Percentiles rank a stretch among this genome's conserved stretches.
These are phyloP conservation scores for Myanophis thanlyinensis DNA, from an alignment of 2,113 vertebrate genomes.

Conservation along the genomic window DNA sequence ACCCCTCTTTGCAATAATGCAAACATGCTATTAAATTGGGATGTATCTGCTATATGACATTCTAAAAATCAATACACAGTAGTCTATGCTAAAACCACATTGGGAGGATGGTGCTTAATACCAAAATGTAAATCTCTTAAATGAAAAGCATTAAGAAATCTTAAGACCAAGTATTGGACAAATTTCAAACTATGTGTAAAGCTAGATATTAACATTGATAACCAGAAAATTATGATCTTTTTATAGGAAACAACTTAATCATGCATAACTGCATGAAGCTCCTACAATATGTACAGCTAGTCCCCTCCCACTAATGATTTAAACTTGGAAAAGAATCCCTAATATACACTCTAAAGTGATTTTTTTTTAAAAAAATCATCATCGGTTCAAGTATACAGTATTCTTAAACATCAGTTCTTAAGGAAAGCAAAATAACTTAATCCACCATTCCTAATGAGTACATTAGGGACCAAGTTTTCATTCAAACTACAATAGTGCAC, in stretches of 20 bases:
- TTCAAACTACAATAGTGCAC: conserved; percentile 41
- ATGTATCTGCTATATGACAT: neutral
- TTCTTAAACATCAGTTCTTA: conserved; percentile 18
- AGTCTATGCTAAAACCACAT: conserved; percentile 19
- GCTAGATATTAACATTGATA: conserved; percentile 1
- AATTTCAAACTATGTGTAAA: neutral
- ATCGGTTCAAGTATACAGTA: conserved; percentile 23
- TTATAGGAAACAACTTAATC: neutral
- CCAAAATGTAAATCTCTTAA: neutral
- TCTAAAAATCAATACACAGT: conserved; percentile 8
- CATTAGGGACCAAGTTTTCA: conserved; percentile 50
- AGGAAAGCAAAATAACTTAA: conserved; percentile 11
- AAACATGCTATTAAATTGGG: neutral
- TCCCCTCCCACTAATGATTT: neutral
- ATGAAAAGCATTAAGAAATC: conserved; percentile 2
- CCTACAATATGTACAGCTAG: conserved; percentile 28
- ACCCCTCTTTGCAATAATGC: neutral
- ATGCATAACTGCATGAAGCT: neutral
- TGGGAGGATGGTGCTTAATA: neutral
- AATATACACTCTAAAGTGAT: neutral
- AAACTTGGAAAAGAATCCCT: neutral
- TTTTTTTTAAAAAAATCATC: conserved; percentile 28
- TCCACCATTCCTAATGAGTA: conserved; percentile 34
- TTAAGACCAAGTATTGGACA: neutral
- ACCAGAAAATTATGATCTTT: neutral